These are phyloP conservation scores for Pteropus rufus DNA, from an alignment of 2,797 vertebrate genomes.

Conservation along the genomic window DNA sequence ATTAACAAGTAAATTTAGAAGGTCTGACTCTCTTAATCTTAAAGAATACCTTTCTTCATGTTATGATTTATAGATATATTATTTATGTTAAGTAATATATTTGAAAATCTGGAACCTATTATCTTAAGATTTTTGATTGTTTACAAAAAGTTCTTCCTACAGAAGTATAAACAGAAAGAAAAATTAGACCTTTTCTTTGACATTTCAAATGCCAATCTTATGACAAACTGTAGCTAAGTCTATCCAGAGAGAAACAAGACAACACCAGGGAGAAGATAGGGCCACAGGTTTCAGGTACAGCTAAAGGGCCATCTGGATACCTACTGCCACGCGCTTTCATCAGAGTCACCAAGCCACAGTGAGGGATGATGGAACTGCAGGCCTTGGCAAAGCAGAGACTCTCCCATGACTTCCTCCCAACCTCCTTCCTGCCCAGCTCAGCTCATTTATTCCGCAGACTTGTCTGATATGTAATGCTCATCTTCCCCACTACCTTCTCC, in stretches of 20 bases:
- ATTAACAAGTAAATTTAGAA: background rate
- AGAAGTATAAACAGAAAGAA: background rate
- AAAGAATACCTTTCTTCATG: background rate
- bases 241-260: background rate
- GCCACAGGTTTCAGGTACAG: background rate
- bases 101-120: background rate
- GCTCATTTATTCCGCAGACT: background rate
- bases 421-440: background rate
- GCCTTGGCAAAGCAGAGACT: background rate
- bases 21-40: background rate
- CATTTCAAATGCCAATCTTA: background rate
- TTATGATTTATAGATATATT: background rate
- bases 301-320: background rate
- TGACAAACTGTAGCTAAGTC: background rate
- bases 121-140: background rate
- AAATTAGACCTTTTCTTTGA: background rate
- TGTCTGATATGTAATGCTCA: background rate
- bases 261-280: background rate
- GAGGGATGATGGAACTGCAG: background rate
- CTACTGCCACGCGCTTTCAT: background rate
- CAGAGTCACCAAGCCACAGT: background rate
- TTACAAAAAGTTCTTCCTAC: background rate
- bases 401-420: background rate
- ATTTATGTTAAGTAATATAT: background rate
- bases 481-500: background rate